These are phyloP conservation scores for Pseudachorutes palmiensis DNA, from an alignment of 1,140 invertebrate species.

Conservation along the genomic window DNA sequence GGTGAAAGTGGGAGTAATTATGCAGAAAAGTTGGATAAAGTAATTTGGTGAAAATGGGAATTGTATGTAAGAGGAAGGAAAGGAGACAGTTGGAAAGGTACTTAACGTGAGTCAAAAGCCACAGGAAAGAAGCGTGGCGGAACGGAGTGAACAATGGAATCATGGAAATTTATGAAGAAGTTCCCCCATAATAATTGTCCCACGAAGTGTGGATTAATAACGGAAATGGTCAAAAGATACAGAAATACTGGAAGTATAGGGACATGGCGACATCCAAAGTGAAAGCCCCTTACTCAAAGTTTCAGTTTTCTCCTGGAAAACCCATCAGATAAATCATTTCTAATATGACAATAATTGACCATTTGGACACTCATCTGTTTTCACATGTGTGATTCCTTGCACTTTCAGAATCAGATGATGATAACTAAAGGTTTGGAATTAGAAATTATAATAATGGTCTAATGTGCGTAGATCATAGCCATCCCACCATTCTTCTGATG, in stretches of 20 bases:
- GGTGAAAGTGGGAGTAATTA: background rate
- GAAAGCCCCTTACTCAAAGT: background rate
- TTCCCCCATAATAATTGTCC: slow-evolving; percentile 3
- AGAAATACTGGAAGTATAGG: background rate
- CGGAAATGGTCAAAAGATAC: slow-evolving; percentile 9
- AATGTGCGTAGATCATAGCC: too few species aligned
- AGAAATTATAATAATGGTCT: slow-evolving; percentile 4
- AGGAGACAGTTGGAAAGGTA: background rate
- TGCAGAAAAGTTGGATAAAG: background rate
- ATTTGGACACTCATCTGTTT: background rate
- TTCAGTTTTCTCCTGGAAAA: background rate
- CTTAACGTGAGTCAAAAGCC: background rate
- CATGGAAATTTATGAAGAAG: slow-evolving; percentile 4
- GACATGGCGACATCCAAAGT: background rate
- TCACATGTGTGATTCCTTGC: slow-evolving; percentile 11
- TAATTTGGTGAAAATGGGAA: slow-evolving; percentile 1
- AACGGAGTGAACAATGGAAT: background rate
- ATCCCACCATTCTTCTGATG: too few species aligned
- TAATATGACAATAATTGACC: slow-evolving; percentile 14
- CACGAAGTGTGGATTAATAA: background rate
- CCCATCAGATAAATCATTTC: background rate
- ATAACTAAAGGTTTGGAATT: background rate
- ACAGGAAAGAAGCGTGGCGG: too few species aligned
- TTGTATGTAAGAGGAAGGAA: slow-evolving; percentile 5
- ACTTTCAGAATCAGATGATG: slow-evolving; percentile 6